phyloP scores from a whole-genome alignment of 2,113 vertebrate species.

The Thamnophis sirtalis region DNA sequence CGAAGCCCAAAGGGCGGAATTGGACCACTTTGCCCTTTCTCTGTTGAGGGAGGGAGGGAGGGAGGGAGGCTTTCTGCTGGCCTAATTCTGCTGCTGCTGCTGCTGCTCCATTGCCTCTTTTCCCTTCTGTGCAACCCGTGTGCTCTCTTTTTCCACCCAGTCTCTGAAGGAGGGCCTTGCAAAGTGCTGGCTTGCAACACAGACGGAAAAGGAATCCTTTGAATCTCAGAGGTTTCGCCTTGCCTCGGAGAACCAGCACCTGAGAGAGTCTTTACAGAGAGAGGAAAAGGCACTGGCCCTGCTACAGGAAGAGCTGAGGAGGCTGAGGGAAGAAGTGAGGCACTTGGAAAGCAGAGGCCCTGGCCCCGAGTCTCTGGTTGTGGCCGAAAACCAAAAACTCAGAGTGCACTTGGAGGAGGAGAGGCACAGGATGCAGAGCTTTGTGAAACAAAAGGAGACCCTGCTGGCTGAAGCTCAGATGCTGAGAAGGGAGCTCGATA shows the following conservation, averaged over 20 bases:
- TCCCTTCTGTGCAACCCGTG: background rate
- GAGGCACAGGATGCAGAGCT: constrained; percentile 71
- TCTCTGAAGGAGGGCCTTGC: constrained; percentile 73
- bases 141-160: constrained; percentile 49
- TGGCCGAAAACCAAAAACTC: constrained; percentile 82
- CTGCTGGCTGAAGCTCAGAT: constrained; percentile 78
- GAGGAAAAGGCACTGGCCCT: constrained; percentile 78
- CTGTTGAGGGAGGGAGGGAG: background rate
- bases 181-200: constrained; percentile 69
- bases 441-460: constrained; percentile 77
- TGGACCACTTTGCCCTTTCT: background rate
- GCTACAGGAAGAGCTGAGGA: constrained; percentile 82
- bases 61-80: background rate
- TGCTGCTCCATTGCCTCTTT: background rate
- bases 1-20: background rate
- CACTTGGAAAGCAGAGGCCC: constrained; percentile 77
- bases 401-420: constrained; percentile 83
- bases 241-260: constrained; percentile 77
- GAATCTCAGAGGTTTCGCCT: constrained; percentile 73
- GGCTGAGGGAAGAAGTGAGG: constrained; percentile 77
- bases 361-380: constrained; percentile 65
- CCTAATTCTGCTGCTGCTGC: background rate
- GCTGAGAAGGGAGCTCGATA: constrained; percentile 79
- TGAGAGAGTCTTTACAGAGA: constrained; percentile 79
- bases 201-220: constrained; percentile 70